phyloP scores from a whole-genome alignment of 1,140 invertebrate genomes.

The Euborellia annulipes region DNA sequence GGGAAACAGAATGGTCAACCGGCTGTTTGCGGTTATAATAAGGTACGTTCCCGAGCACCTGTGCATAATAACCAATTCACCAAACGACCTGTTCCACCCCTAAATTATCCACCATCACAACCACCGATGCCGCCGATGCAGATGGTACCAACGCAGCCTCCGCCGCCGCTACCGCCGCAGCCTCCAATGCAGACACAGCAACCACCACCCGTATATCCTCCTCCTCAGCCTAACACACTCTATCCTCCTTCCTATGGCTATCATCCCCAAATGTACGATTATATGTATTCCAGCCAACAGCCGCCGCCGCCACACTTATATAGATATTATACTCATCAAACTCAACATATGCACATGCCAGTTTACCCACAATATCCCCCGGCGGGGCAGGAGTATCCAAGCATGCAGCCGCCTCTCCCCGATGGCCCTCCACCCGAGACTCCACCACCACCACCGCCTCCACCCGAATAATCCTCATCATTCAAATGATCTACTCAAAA shows the following conservation, averaged over 20 bases:
- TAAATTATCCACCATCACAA: conserved; percentile 7
- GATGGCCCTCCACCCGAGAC: conserved; percentile 8
- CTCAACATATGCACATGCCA: not conserved
- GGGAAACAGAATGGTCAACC: conserved; percentile 11
- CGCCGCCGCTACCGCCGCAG: conserved; percentile 4
- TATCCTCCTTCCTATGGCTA: conserved; percentile 1
- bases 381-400: not conserved
- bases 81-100: conserved; percentile 8
- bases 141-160: conserved; percentile 7
- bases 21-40: conserved; percentile 1
- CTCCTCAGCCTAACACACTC: not conserved
- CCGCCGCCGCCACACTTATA: conserved; percentile 1
- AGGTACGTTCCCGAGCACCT: conserved; percentile 4
- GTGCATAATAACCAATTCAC: conserved; percentile 3
- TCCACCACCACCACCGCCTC: conserved; percentile 9
- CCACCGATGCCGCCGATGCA: conserved; percentile 5
- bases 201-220: not conserved
- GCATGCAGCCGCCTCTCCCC: conserved; percentile 7
- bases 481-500: not conserved
- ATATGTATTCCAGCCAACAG: not conserved
- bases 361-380: not conserved
- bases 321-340: conserved; percentile 3
- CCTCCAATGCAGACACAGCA: conserved; percentile 2
- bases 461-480: not conserved
- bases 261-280: not conserved